Evolutionary conservation across 2,113 vertebrate genomes (phyloP).

Genomic region (Calidris pygmaea): DNA sequence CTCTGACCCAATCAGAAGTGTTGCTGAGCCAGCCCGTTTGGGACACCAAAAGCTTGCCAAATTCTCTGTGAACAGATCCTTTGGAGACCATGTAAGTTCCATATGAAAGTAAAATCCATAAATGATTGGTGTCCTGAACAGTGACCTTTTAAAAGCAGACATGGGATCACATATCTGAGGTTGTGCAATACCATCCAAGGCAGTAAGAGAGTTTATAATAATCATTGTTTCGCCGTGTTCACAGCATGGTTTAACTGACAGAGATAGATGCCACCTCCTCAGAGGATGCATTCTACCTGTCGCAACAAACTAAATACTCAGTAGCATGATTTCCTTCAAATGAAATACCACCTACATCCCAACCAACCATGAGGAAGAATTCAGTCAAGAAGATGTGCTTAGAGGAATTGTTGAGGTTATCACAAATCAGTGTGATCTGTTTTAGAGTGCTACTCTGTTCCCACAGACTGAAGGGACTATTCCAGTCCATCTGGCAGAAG

Average conservation of each 20-base stretch:
- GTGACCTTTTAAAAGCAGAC: not conserved
- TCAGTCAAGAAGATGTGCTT: not conserved
- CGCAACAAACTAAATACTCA: constrained; percentile 27
- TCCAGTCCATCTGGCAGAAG: not conserved
- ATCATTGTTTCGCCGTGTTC: not conserved
- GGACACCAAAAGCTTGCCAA: not conserved
- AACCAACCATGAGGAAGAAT: not conserved
- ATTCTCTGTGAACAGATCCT: not conserved
- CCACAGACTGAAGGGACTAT: not conserved
- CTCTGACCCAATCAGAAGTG: not conserved
- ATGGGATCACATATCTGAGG: not conserved
- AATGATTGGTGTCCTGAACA: not conserved
- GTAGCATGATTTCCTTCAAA: not conserved
- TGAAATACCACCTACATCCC: not conserved
- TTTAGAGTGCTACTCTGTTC: not conserved
- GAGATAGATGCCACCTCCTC: constrained; percentile 35
- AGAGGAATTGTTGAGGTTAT: not conserved
- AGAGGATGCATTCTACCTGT: constrained; percentile 17
- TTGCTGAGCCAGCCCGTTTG: not conserved
- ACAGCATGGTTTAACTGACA: not conserved
- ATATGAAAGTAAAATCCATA: not conserved
- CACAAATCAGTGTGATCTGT: not conserved
- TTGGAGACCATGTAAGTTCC: not conserved
- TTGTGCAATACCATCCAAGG: not conserved
- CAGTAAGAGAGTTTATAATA: not conserved